phyloP scores from a whole-genome alignment of 2,888 invertebrate genomes.

The Mythimna albipuncta region DNA sequence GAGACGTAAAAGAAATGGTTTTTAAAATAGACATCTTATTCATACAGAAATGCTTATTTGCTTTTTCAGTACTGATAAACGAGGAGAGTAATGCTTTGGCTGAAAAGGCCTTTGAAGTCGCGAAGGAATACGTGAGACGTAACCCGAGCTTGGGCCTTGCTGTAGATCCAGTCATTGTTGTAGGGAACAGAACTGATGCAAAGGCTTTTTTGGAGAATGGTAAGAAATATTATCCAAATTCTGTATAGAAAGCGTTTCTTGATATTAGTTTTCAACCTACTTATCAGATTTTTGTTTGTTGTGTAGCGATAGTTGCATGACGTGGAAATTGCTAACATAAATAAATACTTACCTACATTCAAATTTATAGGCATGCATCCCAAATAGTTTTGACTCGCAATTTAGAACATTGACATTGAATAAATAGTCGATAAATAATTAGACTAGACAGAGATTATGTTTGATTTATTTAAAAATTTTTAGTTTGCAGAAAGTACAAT shows the following conservation, averaged over 20 bases:
- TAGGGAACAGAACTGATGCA: constrained; percentile 94
- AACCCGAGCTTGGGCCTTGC: constrained; percentile 93
- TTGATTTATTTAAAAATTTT: constrained; percentile 41
- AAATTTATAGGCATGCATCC: constrained; percentile 19
- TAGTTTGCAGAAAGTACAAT: constrained; percentile 94
- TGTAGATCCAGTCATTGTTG: constrained; percentile 91
- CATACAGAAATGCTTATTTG: constrained; percentile 15
- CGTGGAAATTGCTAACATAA: neutral
- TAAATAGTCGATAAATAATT: constrained; percentile 9
- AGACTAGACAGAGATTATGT: constrained; percentile 20
- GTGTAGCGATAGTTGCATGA: neutral
- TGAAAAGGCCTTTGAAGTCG: constrained; percentile 93
- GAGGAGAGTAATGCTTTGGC: constrained; percentile 94
- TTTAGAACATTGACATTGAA: constrained; percentile 1
- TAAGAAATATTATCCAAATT: constrained; percentile 84
- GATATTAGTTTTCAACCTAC: neutral
- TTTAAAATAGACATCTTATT: constrained; percentile 39
- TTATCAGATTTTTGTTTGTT: neutral
- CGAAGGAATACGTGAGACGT: constrained; percentile 93
- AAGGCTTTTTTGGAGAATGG: constrained; percentile 93
- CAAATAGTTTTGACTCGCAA: constrained; percentile 14
- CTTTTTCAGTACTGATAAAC: constrained; percentile 92
- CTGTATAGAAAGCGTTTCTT: neutral
- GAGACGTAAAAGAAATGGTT: constrained; percentile 26
- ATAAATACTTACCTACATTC: neutral